These are phyloP conservation scores for Leptoteleia sp. DNA, from an alignment of 1,140 invertebrate genomes.

Conservation along the genomic window DNA sequence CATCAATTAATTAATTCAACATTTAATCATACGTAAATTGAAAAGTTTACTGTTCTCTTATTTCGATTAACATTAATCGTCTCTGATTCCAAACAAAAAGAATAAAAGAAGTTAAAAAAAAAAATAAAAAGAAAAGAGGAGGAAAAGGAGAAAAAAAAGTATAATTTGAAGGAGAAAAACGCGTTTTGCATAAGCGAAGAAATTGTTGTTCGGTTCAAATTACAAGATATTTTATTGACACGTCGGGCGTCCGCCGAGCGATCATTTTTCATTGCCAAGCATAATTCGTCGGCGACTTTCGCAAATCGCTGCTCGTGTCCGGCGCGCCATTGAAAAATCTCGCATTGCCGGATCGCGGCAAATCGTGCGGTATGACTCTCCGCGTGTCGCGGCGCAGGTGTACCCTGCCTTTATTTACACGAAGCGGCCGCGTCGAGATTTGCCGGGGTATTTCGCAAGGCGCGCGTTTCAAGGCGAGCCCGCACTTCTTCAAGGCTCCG, in stretches of 20 bases:
- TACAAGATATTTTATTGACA: slow-evolving; percentile 45
- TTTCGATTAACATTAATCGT: no score
- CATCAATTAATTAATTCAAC: no score
- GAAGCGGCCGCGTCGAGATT: slow-evolving; percentile 22
- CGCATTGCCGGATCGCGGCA: slow-evolving; percentile 47
- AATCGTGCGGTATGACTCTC: slow-evolving; percentile 33
- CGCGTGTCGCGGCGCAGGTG: slow-evolving; percentile 33
- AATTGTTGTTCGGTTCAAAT: slow-evolving; percentile 39
- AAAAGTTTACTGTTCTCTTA: no score
- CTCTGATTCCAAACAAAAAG: no score
- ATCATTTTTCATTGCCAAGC: slow-evolving; percentile 57
- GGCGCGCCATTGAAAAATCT: slow-evolving; percentile 38
- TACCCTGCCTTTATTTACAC: slow-evolving; percentile 45
- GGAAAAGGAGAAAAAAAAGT: no score
- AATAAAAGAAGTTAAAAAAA: no score
- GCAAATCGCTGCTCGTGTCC: slow-evolving; percentile 48
- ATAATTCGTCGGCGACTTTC: slow-evolving; percentile 55
- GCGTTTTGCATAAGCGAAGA: slow-evolving; percentile 4
- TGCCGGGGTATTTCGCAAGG: slow-evolving; percentile 53
- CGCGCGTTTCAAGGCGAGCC: slow-evolving; percentile 43
- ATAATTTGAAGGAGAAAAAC: no score
- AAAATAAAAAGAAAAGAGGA: neutral
- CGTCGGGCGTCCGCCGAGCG: slow-evolving; percentile 17
- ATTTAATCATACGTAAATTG: no score
- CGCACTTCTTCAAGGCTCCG: slow-evolving; percentile 57